These are phyloP conservation scores for Ceryle rudis DNA, from an alignment of 2,797 vertebrate species.

Conservation along the genomic window DNA sequence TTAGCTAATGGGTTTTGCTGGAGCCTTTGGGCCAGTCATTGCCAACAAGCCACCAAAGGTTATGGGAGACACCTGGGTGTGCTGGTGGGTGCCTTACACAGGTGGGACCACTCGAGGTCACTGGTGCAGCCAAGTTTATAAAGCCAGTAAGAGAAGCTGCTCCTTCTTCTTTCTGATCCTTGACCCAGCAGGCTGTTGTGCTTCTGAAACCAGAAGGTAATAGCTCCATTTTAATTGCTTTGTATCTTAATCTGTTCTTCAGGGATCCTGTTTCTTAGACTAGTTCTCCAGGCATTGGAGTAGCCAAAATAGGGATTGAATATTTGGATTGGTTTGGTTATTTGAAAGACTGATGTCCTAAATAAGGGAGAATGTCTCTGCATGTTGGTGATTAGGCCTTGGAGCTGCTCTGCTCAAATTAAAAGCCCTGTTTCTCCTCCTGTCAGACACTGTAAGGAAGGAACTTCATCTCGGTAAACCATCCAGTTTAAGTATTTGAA, in stretches of 20 bases:
- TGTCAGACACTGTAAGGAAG: slow-evolving; percentile 58
- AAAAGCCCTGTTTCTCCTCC: slow-evolving; percentile 35
- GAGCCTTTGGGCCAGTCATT: background rate
- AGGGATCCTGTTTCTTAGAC: background rate
- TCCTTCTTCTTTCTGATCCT: rapidly evolving
- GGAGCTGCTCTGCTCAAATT: slow-evolving; percentile 10
- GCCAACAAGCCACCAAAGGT: background rate
- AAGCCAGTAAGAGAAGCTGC: rapidly evolving
- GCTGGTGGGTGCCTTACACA: background rate
- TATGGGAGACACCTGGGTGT: background rate
- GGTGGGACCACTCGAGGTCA: background rate
- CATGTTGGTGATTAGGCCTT: background rate
- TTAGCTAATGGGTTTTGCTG: background rate
- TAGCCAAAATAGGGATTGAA: background rate
- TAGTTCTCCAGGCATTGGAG: rapidly evolving
- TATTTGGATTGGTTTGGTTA: background rate
- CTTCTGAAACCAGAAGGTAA: background rate
- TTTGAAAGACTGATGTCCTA: background rate
- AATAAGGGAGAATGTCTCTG: background rate
- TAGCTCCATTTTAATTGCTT: background rate
- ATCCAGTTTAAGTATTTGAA: slow-evolving; percentile 73
- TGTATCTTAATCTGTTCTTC: background rate
- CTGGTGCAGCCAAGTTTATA: background rate
- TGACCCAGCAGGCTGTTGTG: rapidly evolving
- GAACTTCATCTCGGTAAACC: slow-evolving; percentile 69